Base-by-base conservation (phyloP, 1,140 invertebrate genomes). In the Drosophila ogumai region DNA sequence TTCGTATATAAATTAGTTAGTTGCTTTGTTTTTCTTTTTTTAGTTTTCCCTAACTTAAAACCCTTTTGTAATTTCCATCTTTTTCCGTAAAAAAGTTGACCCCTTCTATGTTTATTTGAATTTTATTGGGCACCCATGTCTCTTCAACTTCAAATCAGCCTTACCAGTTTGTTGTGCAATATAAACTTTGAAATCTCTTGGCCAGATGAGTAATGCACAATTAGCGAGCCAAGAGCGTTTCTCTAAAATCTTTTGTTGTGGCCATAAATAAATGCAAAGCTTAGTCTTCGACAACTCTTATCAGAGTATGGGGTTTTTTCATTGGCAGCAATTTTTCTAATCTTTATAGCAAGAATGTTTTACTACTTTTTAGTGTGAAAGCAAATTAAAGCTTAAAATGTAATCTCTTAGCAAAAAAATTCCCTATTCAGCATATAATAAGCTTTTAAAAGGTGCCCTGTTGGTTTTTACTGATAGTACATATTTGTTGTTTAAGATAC, bases 121-220 rank as follows among this genome's bases (percentile, higher is more conserved):
- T 19, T 41, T 19, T 47, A n/a, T 6, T 38, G 9, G 32, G 28
- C 71, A 7, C 36, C 44, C 52, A 22, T 59, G 41, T 3, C 15
- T 38, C 15, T 10, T 19, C 22, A 60, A 36, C 64, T 73, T 52
- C 28, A 60, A 3, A 40, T 63, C 13, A 50, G 7, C 41, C 49
- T 73, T 49, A 38, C 57, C 57, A 54, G 57, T 74, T 61, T 74
- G 57, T 74, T 74, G 49, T 41, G 69, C 57, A 74, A 74, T 74
- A 74, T 74, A 47, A 60, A 63, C 41, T 63, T 22, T 74, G 5
- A 73, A 73, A 54, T 52, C 43, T 59, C 31, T 72, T 72, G 43
- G 31, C 44, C 36, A 50, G 36, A 59, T 59, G 66, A 71, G 41
- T 56, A 72, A 72, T 49, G 64, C 31, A 54, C 64, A n/a, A 36